Percentiles rank a stretch among this genome's conserved stretches.
Conservation (phyloP, 2,888 invertebrate genomes). For the Drosophila kanekoi region DNA sequence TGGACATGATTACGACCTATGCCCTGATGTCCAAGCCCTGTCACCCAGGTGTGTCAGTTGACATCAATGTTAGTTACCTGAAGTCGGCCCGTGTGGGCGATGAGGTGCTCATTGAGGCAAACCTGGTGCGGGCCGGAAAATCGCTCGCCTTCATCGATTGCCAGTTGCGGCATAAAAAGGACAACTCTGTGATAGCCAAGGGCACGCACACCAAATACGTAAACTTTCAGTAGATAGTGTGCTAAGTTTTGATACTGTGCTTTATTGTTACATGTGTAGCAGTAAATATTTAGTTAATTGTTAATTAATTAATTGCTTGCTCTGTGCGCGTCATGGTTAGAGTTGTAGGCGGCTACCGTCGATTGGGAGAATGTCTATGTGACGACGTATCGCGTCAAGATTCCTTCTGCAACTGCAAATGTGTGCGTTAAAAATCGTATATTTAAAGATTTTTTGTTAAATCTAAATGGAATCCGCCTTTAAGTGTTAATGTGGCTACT, state of each 20-base stretch:
- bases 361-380: neutral
- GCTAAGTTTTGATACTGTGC: slow-evolving; percentile 60
- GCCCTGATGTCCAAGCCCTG: slow-evolving; percentile 89
- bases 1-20: slow-evolving; percentile 90
- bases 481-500: slow-evolving; percentile 62
- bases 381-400: too few relatives aligned
- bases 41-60: slow-evolving; percentile 92
- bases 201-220: slow-evolving; percentile 94
- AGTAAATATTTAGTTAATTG: slow-evolving; percentile 64
- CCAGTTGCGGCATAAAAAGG: slow-evolving; percentile 91
- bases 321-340: slow-evolving; percentile 56
- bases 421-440: neutral
- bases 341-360: slow-evolving; percentile 26
- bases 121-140: slow-evolving; percentile 90
- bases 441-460: neutral
- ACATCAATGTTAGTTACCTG: slow-evolving; percentile 93
- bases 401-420: too few relatives aligned
- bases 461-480: slow-evolving; percentile 26
- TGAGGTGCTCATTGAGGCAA: slow-evolving; percentile 91
- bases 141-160: slow-evolving; percentile 93
- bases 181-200: slow-evolving; percentile 90
- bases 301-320: slow-evolving; percentile 53
- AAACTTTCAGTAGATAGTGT: slow-evolving; percentile 50
- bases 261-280: slow-evolving; percentile 79
- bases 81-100: slow-evolving; percentile 91